Percentiles rank a stretch among this genome's conserved stretches.
Conservation (phyloP, 2,113 vertebrate species). For the Todiramphus saurophagus region DNA sequence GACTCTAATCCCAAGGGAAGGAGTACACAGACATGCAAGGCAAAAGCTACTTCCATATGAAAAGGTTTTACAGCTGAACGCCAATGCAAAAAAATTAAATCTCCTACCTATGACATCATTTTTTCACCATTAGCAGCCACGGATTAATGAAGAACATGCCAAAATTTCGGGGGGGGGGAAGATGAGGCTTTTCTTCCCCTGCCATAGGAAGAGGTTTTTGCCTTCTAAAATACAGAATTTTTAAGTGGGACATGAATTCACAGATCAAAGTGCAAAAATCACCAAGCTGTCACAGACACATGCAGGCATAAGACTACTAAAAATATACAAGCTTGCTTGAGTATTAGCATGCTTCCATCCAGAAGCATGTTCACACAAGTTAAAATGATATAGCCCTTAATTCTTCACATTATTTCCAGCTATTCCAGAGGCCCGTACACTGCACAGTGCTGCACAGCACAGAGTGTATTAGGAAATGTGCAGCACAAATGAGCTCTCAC, state of each 20-base stretch:
- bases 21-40: not conserved
- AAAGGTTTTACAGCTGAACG: not conserved
- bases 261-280: constrained; percentile 65
- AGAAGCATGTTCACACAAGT: constrained; percentile 17
- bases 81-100: not conserved
- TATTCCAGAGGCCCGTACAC: not conserved
- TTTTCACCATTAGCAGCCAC: not conserved
- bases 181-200: not conserved
- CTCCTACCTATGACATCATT: constrained; percentile 1
- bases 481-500: not conserved
- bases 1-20: not conserved
- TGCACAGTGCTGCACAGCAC: not conserved
- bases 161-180: not conserved
- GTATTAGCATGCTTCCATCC: constrained; percentile 23
- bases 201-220: not conserved
- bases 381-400: not conserved
- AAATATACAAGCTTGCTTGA: constrained; percentile 24
- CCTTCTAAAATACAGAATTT: constrained; percentile 18
- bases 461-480: not conserved
- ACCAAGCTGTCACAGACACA: constrained; percentile 54
- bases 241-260: constrained; percentile 42
- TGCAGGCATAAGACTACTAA: constrained; percentile 26
- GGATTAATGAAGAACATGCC: not conserved
- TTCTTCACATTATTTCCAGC: constrained; percentile 7
- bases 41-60: not conserved